Base-by-base conservation (phyloP, 2,113 vertebrate species). In the Cochlearius cochlearius region DNA sequence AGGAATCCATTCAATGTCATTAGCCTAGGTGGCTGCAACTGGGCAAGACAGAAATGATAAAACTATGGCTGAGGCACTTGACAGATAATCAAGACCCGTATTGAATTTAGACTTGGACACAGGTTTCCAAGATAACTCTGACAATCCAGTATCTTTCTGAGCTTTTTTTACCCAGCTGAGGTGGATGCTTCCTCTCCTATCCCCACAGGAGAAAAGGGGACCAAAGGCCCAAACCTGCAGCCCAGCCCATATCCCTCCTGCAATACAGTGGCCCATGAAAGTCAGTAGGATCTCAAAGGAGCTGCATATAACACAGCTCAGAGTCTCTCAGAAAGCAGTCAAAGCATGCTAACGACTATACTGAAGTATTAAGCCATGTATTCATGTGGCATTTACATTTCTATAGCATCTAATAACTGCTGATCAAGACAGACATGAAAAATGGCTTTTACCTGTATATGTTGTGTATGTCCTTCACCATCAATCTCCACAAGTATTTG, bases 401-500 rank as follows among this genome's bases (percentile, higher is more conserved):
- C 56, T 32, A 60, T 4, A 73, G 27, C 34, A 86, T 30, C 13
- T 60, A 86, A 32, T 27, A 92, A 68, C 39, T 78, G 64, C 52
- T 68, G 53, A 88, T 73, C 49, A 38, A 75, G 10, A 53, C 10
- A 80, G 19, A 80, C 8, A 47, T 49, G 63, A 64, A 90, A 66
- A 12, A 47, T 1, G 3, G 26, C 59, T 90, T 56, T 92, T 96
- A 99, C 99, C 99, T 99, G 98, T 99, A 99, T 94, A 99, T 99
- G 62, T 86, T 98, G 76, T 96, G 41, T 98, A 99, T 99, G 94
- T 99, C 99, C 95, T 99, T 99, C 72, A 99, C 99, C 99, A 99
- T 99, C 67, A 99, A 88, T 78, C 99, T 98, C 99, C 99, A 99
- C 62, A 99, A 98, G 86, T 99, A 99, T 95, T 99, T 99, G 98